phyloP scores from a whole-genome alignment of 1,140 invertebrate genomes.

The Euborellia annulipes region DNA sequence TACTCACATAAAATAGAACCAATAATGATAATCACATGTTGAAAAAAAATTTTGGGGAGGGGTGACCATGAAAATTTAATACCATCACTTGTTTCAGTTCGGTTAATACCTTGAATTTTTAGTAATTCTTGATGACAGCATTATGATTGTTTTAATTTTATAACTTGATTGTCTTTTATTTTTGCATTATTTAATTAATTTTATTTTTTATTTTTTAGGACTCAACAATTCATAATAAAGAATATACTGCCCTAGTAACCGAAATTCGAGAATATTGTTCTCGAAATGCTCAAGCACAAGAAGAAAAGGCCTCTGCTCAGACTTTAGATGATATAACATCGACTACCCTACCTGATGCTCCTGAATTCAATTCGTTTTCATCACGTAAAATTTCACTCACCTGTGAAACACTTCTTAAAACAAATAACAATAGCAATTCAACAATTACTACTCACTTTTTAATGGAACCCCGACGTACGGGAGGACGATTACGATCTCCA shows the following conservation, averaged over 20 bases:
- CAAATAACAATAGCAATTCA: neutral
- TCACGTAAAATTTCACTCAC: slow-evolving; percentile 44
- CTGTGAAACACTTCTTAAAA: slow-evolving; percentile 29
- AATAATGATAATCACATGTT: too few relatives aligned
- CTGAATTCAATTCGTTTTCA: slow-evolving; percentile 18
- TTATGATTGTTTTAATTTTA: too few relatives aligned
- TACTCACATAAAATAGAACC: too few relatives aligned
- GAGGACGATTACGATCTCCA: slow-evolving; percentile 42
- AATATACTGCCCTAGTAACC: slow-evolving; percentile 31
- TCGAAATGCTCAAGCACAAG: slow-evolving; percentile 28
- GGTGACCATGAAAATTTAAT: too few relatives aligned
- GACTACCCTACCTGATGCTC: slow-evolving; percentile 7
- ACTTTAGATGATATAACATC: slow-evolving; percentile 6
- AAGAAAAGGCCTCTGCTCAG: slow-evolving; percentile 17
- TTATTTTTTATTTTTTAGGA: slow-evolving; percentile 15
- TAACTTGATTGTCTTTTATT: too few relatives aligned
- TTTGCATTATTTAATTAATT: neutral
- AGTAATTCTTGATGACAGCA: too few relatives aligned
- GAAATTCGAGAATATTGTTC: slow-evolving; percentile 34
- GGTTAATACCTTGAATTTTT: too few relatives aligned
- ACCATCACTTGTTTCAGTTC: too few relatives aligned
- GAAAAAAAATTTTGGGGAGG: too few relatives aligned
- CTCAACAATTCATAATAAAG: slow-evolving; percentile 25
- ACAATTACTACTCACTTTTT: slow-evolving; percentile 27
- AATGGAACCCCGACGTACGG: slow-evolving; percentile 31